These are phyloP conservation scores for Novumbra hubbsi DNA, from an alignment of 2,797 vertebrate species.

Conservation along the genomic window DNA sequence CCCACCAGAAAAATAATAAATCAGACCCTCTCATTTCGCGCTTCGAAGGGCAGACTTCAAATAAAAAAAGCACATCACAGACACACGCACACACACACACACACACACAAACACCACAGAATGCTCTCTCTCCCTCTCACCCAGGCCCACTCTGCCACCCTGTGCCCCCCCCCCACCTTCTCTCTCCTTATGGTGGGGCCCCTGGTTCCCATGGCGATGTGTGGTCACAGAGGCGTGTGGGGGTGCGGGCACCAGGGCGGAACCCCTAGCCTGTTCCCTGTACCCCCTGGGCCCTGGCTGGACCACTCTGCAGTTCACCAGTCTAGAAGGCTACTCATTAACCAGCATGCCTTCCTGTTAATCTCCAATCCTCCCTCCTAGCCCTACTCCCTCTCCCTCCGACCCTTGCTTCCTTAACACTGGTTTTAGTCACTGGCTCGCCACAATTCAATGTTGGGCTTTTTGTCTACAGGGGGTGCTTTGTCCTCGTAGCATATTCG, in stretches of 20 bases:
- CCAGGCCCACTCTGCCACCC: constrained; percentile 43
- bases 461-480: background rate
- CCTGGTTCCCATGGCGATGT: constrained; percentile 78
- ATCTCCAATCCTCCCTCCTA: constrained; percentile 62
- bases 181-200: constrained; percentile 62
- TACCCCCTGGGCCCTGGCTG: constrained; percentile 63
- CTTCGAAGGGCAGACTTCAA: constrained; percentile 83
- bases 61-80: constrained; percentile 63
- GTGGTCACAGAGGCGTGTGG: constrained; percentile 71
- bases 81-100: constrained; percentile 25
- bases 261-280: constrained; percentile 71
- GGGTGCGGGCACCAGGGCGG: constrained; percentile 74
- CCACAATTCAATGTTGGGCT: background rate
- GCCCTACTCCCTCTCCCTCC: background rate
- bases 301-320: constrained; percentile 48
- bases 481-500: background rate
- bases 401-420: background rate
- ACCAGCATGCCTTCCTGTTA: constrained; percentile 70
- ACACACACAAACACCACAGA: constrained; percentile 44
- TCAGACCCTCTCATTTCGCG: constrained; percentile 84
- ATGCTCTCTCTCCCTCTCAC: constrained; percentile 38
- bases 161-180: constrained; percentile 36
- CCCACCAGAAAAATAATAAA: constrained; percentile 84
- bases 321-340: constrained; percentile 72
- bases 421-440: background rate